phyloP scores from a whole-genome alignment of 2,888 invertebrate genomes.

The Malachius bipustulatus region DNA sequence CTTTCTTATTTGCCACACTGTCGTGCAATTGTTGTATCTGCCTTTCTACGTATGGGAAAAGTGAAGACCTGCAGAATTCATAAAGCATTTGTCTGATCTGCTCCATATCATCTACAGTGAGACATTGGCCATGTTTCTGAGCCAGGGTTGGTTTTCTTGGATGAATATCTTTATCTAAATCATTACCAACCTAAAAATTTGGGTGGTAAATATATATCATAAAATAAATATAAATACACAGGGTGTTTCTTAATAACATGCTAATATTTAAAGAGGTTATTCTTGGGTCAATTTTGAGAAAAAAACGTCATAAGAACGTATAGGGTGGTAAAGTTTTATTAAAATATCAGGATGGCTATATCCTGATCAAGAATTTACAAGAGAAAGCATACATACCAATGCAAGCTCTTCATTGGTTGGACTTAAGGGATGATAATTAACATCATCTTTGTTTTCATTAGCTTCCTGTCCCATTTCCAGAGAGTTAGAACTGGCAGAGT shows the following conservation, averaged over 20 bases:
- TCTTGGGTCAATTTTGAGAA: too few relatives aligned
- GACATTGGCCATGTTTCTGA: constrained; percentile 61
- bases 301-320: too few relatives aligned
- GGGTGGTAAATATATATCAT: background rate
- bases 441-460: constrained; percentile 25
- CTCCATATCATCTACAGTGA: constrained; percentile 75
- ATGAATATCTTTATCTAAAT: too few relatives aligned
- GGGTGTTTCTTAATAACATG: too few relatives aligned
- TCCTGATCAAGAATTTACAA: background rate
- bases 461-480: constrained; percentile 43
- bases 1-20: constrained; percentile 74
- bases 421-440: constrained; percentile 60
- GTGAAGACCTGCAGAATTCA: constrained; percentile 74
- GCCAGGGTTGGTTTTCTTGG: too few relatives aligned
- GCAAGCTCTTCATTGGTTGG: constrained; percentile 46
- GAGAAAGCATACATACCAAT: constrained; percentile 20
- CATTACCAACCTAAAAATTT: too few relatives aligned
- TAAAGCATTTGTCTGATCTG: constrained; percentile 71
- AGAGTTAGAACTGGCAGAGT: constrained; percentile 21
- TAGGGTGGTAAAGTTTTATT: too few relatives aligned
- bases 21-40: constrained; percentile 72
- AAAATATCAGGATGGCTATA: too few relatives aligned
- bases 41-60: constrained; percentile 86
- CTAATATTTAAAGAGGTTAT: too few relatives aligned
- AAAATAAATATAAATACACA: too few relatives aligned